phyloP scores from a whole-genome alignment of 2,113 vertebrate genomes.

The Hemichromis elongatus region DNA sequence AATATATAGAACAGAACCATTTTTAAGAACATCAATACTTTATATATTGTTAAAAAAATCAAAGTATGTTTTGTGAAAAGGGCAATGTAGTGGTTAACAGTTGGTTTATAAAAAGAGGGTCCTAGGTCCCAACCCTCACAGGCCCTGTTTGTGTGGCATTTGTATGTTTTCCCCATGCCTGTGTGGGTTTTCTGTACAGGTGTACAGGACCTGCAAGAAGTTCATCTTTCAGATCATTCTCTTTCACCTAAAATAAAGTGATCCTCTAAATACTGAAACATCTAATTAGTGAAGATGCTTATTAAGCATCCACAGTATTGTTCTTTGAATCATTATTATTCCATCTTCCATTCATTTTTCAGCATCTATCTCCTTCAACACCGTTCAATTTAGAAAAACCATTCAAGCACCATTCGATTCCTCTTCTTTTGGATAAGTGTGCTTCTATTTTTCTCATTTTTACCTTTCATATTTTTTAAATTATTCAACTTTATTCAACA shows the following conservation, averaged over 20 bases:
- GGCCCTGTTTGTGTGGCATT: background rate
- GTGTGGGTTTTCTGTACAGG: fast-evolving
- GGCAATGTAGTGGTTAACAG: fast-evolving
- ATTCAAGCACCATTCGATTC: too few relatives aligned
- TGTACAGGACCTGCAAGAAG: too few relatives aligned
- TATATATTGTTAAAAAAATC: background rate
- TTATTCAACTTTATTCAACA: too few relatives aligned
- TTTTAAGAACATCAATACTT: background rate
- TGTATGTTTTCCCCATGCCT: background rate
- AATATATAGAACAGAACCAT: background rate
- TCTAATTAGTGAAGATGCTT: too few relatives aligned
- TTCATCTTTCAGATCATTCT: background rate
- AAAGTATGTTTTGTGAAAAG: background rate
- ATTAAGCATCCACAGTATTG: too few relatives aligned
- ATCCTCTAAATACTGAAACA: background rate
- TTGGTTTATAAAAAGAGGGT: background rate
- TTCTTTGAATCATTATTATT: too few relatives aligned
- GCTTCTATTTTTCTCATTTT: too few relatives aligned
- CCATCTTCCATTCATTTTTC: too few relatives aligned
- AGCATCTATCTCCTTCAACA: too few relatives aligned
- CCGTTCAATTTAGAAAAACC: too few relatives aligned
- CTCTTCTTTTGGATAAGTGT: too few relatives aligned
- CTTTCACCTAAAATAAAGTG: background rate
- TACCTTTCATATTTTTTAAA: too few relatives aligned
- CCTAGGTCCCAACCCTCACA: fast-evolving